Evolutionary conservation across 2,113 vertebrate genomes (phyloP), one percentile per base, ranked within the genome.

Genomic region (Neodon shergylaensis): DNA sequence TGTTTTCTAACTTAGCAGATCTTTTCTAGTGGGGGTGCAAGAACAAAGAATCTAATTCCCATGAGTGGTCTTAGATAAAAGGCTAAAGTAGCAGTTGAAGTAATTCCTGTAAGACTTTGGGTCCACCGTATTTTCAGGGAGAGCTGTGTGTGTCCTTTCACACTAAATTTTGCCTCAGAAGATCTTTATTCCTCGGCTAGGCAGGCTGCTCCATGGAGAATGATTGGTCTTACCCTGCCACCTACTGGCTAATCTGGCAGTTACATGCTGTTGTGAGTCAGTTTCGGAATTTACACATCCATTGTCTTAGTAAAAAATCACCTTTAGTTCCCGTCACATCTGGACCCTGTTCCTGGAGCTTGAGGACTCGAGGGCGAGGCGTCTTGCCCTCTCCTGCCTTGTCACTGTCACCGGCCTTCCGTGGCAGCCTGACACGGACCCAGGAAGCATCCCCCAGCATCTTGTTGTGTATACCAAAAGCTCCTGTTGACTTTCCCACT

Each of bases 171-270:
- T 58, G 66, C 54, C 5, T 49, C 36, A 11, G 68, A 63, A 7
- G 61, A 63, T 63, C 21, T 63, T 26, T 26, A 26, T 22, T 63
- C 1, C 36, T 44, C 73, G 42, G 3, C 63, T 0, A 0, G 10
- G 28, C 1, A 22, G 0, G 1, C 3, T 8, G 19, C 31, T 33
- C 66, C 33, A 7, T 17, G 58, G 47, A 52, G 33, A 89, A 79
- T 97, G 93, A n/a, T 1, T 90, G 87, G 93, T 97, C 87, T 92
- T 95, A 36, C 21, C 0, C 96, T 98, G 98, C 87, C 98, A 98
- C 49, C 98, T 98, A 77, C 94, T 95, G 98, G 92, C 33, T 52
- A 91, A 7, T 3, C 8, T 42, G 49, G 31, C 63, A 82, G 8
- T 94, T 96, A 52, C 92, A 61, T 12, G n/a, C 87, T 65, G 2